Base-by-base conservation (phyloP, 2,888 invertebrate species). In the Arctia plantaginis region DNA sequence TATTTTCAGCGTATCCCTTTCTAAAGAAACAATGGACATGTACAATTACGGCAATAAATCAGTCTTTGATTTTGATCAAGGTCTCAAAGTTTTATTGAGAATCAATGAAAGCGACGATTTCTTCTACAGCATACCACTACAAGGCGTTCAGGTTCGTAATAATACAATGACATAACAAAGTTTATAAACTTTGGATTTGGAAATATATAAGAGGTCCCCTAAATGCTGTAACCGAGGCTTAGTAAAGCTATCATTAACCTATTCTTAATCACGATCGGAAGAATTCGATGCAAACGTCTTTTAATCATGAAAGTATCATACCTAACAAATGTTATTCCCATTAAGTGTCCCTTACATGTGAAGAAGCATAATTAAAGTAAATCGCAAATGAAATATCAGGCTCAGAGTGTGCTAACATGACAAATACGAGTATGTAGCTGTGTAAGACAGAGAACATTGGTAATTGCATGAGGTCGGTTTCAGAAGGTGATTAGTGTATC, bases 11-110 rank as follows among this genome's bases (percentile, higher is more conserved):
- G 85, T 85, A 73, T 81, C 81, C 33, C 88, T 80, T 44, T 82
- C 71, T 20, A 71, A 78, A 12, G 88, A 90, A 7, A 91, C 80
- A 75, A 89, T 88, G 1, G 91, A 94, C 72, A 93, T 92, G 93
- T 94, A 94, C 81, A 91, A 89, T 39, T 92, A 92, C 62, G 95
- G 95, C 4, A 95, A 95, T 73, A 94, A 94, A 81, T 95, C 95
- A 0, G 87, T 82, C 7, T 95, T 92, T 78, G 95, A 94, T 79
- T 94, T 88, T 68, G 95, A 95, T 70, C 92, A 93, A 85, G 95
- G 95, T 4, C 83, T 95, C 15, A 93, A 91, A 86, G 87, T 94
- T n/a, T 81, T 95, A 51, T 82, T 95, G 66, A 85, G 90, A 66
- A 82, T 94, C 4, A 90, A 94, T 72, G 91, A 92, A 69, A 91